Evolutionary conservation across 2,888 invertebrate species (phyloP).

Genomic region (Congeria kusceri): DNA sequence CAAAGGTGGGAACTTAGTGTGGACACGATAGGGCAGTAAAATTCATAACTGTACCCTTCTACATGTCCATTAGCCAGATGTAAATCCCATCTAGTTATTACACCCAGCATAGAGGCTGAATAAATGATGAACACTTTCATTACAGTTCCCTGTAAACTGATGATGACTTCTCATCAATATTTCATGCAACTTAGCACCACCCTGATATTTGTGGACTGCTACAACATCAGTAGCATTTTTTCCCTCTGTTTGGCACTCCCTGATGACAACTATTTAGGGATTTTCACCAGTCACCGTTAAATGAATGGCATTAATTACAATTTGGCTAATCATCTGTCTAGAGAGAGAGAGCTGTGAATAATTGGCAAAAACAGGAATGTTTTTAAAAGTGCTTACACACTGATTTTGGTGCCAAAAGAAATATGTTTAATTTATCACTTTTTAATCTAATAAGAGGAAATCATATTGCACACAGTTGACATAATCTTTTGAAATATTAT

Average conservation of each 20-base stretch:
- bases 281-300: conserved; percentile 4
- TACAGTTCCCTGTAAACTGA: conserved; percentile 29
- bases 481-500: too few relatives aligned
- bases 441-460: too few relatives aligned
- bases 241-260: neutral
- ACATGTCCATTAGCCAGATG: too few relatives aligned
- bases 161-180: conserved; percentile 34
- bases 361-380: too few relatives aligned
- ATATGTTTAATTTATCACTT: too few relatives aligned
- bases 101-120: conserved; percentile 16
- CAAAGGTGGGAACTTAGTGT: too few relatives aligned
- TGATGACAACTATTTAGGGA: conserved; percentile 7
- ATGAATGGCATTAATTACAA: conserved; percentile 20
- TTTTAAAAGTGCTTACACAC: too few relatives aligned
- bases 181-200: conserved; percentile 18
- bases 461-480: too few relatives aligned
- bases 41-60: too few relatives aligned
- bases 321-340: neutral
- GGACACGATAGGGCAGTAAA: too few relatives aligned
- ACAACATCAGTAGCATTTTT: neutral
- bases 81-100: conserved; percentile 21
- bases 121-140: conserved; percentile 41
- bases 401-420: too few relatives aligned
- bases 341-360: too few relatives aligned
- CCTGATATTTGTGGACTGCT: conserved; percentile 1